Percentiles rank a stretch among this genome's conserved stretches.
phyloP scores from a whole-genome alignment of 2,888 invertebrate genomes.

The Escarpia spicata region DNA sequence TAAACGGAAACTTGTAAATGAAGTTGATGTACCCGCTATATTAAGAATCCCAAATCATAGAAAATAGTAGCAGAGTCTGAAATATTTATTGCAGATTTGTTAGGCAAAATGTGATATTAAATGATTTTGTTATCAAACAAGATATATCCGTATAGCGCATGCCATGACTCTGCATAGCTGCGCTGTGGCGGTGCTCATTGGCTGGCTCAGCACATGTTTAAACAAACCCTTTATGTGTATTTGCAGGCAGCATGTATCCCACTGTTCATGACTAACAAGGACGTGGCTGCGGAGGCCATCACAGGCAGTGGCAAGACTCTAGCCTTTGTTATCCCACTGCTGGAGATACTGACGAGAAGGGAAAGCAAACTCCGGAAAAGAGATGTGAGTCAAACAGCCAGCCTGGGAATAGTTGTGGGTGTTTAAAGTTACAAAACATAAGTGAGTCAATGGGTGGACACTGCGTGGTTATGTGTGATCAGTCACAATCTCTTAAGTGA shows the following conservation, averaged over 20 bases:
- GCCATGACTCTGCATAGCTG: no score
- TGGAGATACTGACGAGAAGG: slow-evolving; percentile 78
- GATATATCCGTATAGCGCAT: no score
- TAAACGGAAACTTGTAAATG: no score
- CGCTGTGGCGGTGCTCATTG: no score
- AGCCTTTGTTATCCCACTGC: slow-evolving; percentile 90
- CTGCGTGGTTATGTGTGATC: neutral
- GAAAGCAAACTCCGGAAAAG: slow-evolving; percentile 56
- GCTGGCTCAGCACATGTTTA: neutral
- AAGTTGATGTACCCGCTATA: no score
- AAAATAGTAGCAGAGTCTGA: no score
- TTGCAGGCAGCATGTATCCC: slow-evolving; percentile 86
- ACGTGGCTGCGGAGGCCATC: slow-evolving; percentile 97
- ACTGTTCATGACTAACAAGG: slow-evolving; percentile 86
- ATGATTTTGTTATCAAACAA: no score
- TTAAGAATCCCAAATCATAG: no score
- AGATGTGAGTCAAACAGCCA: slow-evolving; percentile 50
- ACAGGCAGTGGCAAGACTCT: slow-evolving; percentile 99
- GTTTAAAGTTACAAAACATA: neutral
- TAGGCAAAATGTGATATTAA: no score
- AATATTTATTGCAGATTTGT: no score
- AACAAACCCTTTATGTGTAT: neutral
- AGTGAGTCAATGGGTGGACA: neutral
- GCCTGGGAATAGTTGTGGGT: neutral
- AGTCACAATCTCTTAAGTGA: neutral